Base-by-base conservation (phyloP, 2,113 vertebrate species). In the Salvelinus alpinus region DNA sequence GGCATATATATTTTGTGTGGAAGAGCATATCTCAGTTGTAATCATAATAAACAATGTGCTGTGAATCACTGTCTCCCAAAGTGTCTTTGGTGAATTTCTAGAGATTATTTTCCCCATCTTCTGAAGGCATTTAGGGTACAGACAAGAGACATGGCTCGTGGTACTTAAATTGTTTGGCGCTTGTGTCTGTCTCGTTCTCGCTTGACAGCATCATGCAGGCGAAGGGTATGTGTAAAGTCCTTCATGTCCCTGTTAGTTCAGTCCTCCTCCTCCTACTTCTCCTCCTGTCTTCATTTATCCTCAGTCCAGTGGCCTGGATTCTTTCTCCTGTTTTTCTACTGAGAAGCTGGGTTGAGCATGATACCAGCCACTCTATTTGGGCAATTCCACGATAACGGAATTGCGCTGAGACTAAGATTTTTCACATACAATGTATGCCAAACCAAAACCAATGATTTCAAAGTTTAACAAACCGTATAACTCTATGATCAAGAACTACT, bases 101-200 rank as follows among this genome's bases (percentile, higher is more conserved):
- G 84, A 87, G 84, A 89, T 88, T 86, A 83, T 85, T 73, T 91
- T 91, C 88, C 88, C 87, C 87, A 90, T 89, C 85, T 90, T 87
- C 81, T 88, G 81, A 89, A 88, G 88, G 88, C 89, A 89, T 92
- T 90, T 86, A 88, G 84, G 80, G 87, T 91, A 83, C 86, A 85
- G 83, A 89, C 75, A 44, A 85, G 60, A 80, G 80, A 73, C 81
- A 84, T 86, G 81, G 78, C 86, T 84, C 81, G 74, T 80, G 75
- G 78, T 75, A n/a, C 59, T 62, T 62, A n/a, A 62, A 70, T 47
- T 20, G 44, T 48, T 70, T 70, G n/a, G 68, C 9, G n/a, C 20
- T 48, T 48, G n/a, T 47, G 38, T 25, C 13, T 22, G 34, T 24
- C 68, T 38, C 7, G 13, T 68, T 44, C 22, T 14, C 38, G 3